Percentiles rank a stretch among this genome's conserved stretches.
phyloP scores from a whole-genome alignment of 2,797 vertebrate species.

The Esox masquinongy region DNA sequence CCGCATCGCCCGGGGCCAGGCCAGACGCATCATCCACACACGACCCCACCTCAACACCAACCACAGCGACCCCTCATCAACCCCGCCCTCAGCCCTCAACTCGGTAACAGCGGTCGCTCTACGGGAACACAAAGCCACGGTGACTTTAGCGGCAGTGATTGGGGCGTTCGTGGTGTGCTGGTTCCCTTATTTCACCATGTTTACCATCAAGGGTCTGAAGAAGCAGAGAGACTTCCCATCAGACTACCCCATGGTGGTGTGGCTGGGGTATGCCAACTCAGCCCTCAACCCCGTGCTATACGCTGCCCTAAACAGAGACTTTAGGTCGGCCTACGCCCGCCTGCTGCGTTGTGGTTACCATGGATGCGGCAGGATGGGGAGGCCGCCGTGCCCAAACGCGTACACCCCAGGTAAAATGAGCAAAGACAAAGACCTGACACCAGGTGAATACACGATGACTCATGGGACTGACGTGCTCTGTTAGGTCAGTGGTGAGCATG shows the following conservation, averaged over 20 bases:
- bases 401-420: conserved; percentile 43
- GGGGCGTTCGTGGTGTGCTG: conserved; percentile 91
- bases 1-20: conserved; percentile 88
- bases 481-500: background rate
- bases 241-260: conserved; percentile 81
- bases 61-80: conserved; percentile 39
- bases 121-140: conserved; percentile 91
- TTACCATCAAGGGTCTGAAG: conserved; percentile 81
- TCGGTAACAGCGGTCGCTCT: conserved; percentile 72
- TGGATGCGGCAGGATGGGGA: conserved; percentile 34
- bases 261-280: conserved; percentile 93
- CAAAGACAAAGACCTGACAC: conserved; percentile 9
- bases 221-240: conserved; percentile 70
- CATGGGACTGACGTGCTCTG: background rate
- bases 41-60: conserved; percentile 56
- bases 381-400: conserved; percentile 32
- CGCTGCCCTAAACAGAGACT: conserved; percentile 89
- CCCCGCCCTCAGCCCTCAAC: conserved; percentile 49
- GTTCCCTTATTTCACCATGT: conserved; percentile 94
- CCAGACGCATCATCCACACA: conserved; percentile 82
- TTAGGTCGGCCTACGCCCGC: conserved; percentile 83
- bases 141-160: conserved; percentile 87
- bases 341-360: conserved; percentile 73
- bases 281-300: conserved; percentile 93
- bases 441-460: background rate